phyloP scores from a whole-genome alignment of 2,113 vertebrate genomes.

The Phylloscopus trochiloides region DNA sequence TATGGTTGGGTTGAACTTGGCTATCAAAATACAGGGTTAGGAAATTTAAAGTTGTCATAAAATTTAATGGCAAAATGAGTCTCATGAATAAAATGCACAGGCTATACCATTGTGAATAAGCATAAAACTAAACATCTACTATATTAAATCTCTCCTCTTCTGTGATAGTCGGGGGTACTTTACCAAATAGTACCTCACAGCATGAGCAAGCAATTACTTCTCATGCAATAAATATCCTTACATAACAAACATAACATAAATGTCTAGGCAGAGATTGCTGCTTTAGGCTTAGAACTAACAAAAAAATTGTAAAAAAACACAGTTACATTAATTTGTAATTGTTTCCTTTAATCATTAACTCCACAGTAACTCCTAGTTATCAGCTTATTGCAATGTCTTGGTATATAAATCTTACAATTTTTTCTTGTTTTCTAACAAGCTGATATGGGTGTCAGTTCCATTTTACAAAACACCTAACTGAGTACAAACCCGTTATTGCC shows the following conservation, averaged over 20 bases:
- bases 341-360: background rate
- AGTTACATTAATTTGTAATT: background rate
- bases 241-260: background rate
- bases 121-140: background rate
- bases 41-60: background rate
- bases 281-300: background rate
- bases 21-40: background rate
- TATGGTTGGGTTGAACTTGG: background rate
- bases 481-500: background rate
- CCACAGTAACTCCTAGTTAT: background rate
- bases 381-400: background rate
- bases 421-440: background rate
- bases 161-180: background rate
- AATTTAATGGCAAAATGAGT: background rate
- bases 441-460: background rate
- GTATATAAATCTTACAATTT: background rate
- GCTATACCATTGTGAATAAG: background rate
- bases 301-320: background rate
- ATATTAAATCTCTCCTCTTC: background rate
- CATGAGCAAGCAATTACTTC: background rate
- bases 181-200: background rate
- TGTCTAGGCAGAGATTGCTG: background rate
- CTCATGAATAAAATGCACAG: background rate
- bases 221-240: background rate
- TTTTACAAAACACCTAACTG: background rate